These are phyloP conservation scores for Callaeas wilsoni DNA, from an alignment of 2,113 vertebrate species.

Conservation along the genomic window DNA sequence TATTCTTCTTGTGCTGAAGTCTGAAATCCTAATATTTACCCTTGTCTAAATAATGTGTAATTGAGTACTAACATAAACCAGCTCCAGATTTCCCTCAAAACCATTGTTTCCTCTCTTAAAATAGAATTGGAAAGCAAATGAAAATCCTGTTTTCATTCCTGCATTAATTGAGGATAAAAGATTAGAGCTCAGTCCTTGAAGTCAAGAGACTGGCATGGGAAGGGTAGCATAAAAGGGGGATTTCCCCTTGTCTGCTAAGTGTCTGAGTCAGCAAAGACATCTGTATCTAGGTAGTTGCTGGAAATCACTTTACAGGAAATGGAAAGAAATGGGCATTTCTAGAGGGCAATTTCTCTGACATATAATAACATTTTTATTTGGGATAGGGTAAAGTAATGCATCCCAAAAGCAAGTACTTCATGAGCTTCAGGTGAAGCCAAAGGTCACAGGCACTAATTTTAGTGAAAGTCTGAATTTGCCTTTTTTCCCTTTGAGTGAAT, in stretches of 20 bases:
- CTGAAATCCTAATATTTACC: constrained; percentile 10
- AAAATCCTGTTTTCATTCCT: background rate
- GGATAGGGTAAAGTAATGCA: background rate
- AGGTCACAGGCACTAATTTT: background rate
- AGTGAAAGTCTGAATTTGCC: background rate
- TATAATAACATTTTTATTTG: background rate
- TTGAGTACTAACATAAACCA: background rate
- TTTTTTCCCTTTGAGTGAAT: background rate
- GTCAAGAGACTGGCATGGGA: background rate
- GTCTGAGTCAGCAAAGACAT: background rate
- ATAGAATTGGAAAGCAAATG: background rate
- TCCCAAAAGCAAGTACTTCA: background rate
- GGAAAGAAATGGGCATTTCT: background rate
- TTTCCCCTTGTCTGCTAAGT: background rate
- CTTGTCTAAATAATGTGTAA: background rate
- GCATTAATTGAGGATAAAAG: background rate
- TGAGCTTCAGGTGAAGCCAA: background rate
- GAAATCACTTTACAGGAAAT: background rate
- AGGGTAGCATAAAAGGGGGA: background rate
- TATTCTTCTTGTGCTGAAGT: background rate
- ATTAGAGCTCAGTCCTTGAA: background rate
- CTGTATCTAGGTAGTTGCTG: background rate
- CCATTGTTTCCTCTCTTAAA: background rate
- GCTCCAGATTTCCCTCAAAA: background rate
- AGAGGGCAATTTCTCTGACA: background rate